Conservation (phyloP, 2,888 invertebrate species). For the Callosobruchus maculatus region DNA sequence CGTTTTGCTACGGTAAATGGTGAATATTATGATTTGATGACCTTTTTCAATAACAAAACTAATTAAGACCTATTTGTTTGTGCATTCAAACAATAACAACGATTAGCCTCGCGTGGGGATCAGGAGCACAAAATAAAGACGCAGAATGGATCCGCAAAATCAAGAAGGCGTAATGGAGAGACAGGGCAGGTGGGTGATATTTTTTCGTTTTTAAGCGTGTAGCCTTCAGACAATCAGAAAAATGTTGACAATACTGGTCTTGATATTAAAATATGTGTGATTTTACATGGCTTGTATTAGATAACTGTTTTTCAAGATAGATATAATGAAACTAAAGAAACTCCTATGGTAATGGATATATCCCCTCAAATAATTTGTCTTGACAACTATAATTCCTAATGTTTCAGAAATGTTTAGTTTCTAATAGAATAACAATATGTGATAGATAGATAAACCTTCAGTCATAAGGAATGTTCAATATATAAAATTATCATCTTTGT, state of each 20-base stretch:
- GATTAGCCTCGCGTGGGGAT: background rate
- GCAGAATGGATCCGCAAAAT: background rate
- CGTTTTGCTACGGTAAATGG: no score
- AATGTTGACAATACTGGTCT: background rate
- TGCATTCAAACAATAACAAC: background rate
- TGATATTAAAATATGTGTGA: background rate
- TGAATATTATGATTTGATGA: background rate
- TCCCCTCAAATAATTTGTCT: background rate
- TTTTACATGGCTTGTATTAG: background rate
- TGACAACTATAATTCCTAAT: no score
- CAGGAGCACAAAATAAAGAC: background rate
- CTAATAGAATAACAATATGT: background rate
- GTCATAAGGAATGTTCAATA: no score
- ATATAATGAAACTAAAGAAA: background rate
- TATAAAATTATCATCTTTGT: no score
- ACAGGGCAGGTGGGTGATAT: constrained; percentile 3
- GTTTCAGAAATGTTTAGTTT: no score
- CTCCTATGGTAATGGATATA: background rate
- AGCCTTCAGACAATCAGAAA: background rate
- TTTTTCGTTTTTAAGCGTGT: background rate
- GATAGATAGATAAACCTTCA: no score
- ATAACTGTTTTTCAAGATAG: background rate
- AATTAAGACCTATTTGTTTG: background rate
- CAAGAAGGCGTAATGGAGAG: constrained; percentile 2
- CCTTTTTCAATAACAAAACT: background rate